Conservation (phyloP, 64 coral and sea anemone genomes). For the Montipora sp. region DNA sequence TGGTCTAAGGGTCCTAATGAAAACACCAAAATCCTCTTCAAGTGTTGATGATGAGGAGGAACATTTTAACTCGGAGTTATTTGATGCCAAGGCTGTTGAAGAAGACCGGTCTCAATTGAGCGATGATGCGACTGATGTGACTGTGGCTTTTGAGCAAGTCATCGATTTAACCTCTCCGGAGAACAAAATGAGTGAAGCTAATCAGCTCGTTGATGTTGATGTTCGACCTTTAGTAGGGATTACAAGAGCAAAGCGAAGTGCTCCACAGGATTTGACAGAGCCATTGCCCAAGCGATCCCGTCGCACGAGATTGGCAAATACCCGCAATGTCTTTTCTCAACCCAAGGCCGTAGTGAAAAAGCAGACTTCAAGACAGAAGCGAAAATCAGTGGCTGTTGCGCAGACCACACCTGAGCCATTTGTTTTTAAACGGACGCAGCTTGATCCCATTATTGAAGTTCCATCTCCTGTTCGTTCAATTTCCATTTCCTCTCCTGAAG, state of each 20-base stretch:
- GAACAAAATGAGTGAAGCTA: neutral
- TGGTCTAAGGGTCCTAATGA: slow-evolving; percentile 15
- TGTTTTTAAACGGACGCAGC: slow-evolving; percentile 47
- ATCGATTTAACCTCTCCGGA: neutral
- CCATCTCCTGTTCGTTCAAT: slow-evolving; percentile 36
- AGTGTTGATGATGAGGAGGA: slow-evolving; percentile 52
- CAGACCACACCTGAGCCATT: slow-evolving; percentile 51
- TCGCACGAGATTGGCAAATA: neutral
- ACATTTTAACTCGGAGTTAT: slow-evolving; percentile 36
- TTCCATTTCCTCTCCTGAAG: neutral
- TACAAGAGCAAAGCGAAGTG: slow-evolving; percentile 39
- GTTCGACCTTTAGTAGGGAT: neutral
- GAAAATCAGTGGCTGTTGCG: neutral
- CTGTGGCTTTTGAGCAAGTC: neutral
- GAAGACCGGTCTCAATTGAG: neutral
- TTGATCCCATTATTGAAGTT: slow-evolving; percentile 62
- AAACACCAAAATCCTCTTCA: slow-evolving; percentile 32
- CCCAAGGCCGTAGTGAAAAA: neutral
- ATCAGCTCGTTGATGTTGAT: neutral
- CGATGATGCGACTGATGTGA: neutral
- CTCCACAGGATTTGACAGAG: slow-evolving; percentile 3
- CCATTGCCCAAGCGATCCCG: slow-evolving; percentile 30
- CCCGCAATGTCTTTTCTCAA: neutral
- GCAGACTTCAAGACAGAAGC: neutral
- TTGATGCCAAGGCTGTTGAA: slow-evolving; percentile 17